A percentile compares a stretch with the other conserved stretches of the same genome.
These are phyloP conservation scores for Setipinna tenuifilis DNA, from an alignment of 2,797 vertebrate species.

Conservation along the genomic window DNA sequence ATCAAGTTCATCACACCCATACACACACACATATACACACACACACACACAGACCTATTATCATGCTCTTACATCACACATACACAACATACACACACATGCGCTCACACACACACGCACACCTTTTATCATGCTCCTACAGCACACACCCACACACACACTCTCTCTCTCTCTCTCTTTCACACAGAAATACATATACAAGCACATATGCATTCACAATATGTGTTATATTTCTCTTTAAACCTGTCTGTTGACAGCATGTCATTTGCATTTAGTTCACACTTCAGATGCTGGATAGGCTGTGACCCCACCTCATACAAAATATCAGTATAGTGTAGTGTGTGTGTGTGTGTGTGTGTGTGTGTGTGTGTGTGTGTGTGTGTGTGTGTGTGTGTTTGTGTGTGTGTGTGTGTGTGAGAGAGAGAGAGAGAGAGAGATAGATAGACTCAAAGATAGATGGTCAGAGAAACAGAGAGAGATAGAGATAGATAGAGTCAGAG, in stretches of 20 bases:
- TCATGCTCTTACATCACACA: not conserved
- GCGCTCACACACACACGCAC: not conserved
- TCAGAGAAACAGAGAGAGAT: not conserved
- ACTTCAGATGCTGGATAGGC: not conserved
- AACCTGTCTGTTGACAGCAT: not conserved
- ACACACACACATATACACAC: no score
- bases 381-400: no score
- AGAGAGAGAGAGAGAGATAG: no score
- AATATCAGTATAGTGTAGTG: not conserved
- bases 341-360: no score
- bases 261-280: not conserved
- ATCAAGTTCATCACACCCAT: not conserved
- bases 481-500: not conserved
- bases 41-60: no score
- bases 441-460: no score
- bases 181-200: no score
- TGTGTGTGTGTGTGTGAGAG: no score
- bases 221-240: not conserved
- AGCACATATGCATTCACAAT: no score
- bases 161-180: no score
- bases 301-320: constrained; percentile 15
- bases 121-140: not conserved
- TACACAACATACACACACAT: not conserved
- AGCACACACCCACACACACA: no score
- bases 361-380: not conserved